Evolutionary conservation across 2,113 vertebrate genomes (phyloP).

Genomic region (Neolamprologus sp.): DNA sequence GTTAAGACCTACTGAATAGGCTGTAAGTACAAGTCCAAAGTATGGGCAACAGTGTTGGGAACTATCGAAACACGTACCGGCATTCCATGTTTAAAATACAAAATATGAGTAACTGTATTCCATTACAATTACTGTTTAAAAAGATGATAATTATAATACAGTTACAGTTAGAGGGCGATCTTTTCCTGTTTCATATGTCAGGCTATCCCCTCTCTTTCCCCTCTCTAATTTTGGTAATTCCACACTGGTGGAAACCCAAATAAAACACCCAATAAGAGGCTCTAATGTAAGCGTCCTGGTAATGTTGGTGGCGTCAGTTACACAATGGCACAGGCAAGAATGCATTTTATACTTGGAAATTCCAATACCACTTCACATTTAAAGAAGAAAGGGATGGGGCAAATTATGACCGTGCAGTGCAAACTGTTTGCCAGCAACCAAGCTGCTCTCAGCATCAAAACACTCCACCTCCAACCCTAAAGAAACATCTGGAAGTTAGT

Average conservation of each 20-base stretch:
- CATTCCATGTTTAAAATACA: background rate
- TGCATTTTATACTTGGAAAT: background rate
- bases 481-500: background rate
- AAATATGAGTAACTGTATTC: background rate
- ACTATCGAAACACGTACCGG: background rate
- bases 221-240: background rate
- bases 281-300: background rate
- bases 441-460: background rate
- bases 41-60: background rate
- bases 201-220: background rate
- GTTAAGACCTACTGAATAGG: background rate
- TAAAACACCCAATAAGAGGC: background rate
- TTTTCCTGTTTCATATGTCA: background rate
- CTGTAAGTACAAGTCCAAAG: background rate
- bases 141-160: background rate
- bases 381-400: background rate
- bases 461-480: background rate
- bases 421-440: background rate
- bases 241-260: background rate
- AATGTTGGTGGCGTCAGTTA: background rate
- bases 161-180: background rate
- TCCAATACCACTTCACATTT: background rate
- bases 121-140: background rate
- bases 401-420: background rate
- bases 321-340: background rate